Evolutionary conservation across 2,113 vertebrate genomes (phyloP).

Genomic region (Corythaixoides concolor): DNA sequence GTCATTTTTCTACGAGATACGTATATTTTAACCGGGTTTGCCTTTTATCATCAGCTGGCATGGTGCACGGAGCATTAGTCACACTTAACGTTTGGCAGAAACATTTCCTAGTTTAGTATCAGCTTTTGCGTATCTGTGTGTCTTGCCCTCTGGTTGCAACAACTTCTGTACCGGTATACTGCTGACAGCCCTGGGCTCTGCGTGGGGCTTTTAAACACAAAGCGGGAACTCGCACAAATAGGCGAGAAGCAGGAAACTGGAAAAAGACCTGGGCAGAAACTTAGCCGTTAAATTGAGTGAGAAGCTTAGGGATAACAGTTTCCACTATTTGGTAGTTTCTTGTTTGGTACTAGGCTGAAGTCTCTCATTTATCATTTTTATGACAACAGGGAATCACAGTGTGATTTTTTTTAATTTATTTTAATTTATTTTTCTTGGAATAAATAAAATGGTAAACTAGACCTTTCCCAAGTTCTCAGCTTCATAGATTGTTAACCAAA

Average conservation of each 20-base stretch:
- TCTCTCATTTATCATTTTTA: neutral
- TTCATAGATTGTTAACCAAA: neutral
- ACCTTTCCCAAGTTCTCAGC: neutral
- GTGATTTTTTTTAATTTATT: neutral
- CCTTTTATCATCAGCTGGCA: neutral
- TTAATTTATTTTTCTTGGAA: neutral
- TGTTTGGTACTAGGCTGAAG: neutral
- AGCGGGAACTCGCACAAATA: neutral
- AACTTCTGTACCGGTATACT: neutral
- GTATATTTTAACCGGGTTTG: neutral
- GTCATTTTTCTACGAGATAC: neutral
- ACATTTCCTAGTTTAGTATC: constrained; percentile 56
- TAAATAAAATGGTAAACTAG: neutral
- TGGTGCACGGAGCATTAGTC: neutral
- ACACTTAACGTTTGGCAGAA: neutral
- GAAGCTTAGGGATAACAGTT: neutral
- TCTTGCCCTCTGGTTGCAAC: neutral
- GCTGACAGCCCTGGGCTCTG: neutral
- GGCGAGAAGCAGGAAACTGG: neutral
- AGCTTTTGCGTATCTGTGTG: neutral
- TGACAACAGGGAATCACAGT: neutral
- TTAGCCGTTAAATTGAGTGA: neutral
- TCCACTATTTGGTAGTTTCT: neutral
- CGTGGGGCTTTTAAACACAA: neutral
- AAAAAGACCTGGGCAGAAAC: neutral